Conservation (phyloP, 64 coral and sea anemone species). For the Trachythela sp. region DNA sequence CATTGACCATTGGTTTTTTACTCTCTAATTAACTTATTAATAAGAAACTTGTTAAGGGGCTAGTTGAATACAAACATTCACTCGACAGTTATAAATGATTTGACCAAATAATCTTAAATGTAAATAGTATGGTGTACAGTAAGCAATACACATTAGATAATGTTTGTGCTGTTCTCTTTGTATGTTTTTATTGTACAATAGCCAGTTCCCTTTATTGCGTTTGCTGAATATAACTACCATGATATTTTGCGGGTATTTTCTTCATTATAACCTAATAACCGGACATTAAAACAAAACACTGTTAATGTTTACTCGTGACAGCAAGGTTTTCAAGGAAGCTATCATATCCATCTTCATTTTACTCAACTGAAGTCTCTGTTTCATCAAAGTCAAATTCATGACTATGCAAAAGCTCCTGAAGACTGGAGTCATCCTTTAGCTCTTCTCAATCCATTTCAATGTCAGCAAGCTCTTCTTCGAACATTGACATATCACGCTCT, state of each 20-base stretch:
- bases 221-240: too few relatives aligned
- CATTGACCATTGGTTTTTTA: too few relatives aligned
- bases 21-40: too few relatives aligned
- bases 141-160: background rate
- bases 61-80: too few relatives aligned
- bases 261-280: too few relatives aligned
- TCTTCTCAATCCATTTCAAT: conserved; percentile 24
- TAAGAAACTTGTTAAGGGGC: too few relatives aligned
- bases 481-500: background rate
- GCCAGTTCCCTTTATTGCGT: too few relatives aligned
- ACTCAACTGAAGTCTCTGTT: background rate
- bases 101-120: background rate
- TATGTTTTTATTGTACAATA: background rate
- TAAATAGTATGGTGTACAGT: background rate
- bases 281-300: too few relatives aligned
- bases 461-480: background rate
- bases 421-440: background rate
- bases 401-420: background rate
- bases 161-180: too few relatives aligned
- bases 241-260: too few relatives aligned
- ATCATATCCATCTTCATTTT: conserved; percentile 14
- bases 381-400: background rate
- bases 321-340: conserved; percentile 20
- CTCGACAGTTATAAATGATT: background rate
- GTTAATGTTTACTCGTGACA: background rate